Evolutionary conservation across 2,113 vertebrate species (phyloP).

Genomic region (Melanerpes formicivorus): DNA sequence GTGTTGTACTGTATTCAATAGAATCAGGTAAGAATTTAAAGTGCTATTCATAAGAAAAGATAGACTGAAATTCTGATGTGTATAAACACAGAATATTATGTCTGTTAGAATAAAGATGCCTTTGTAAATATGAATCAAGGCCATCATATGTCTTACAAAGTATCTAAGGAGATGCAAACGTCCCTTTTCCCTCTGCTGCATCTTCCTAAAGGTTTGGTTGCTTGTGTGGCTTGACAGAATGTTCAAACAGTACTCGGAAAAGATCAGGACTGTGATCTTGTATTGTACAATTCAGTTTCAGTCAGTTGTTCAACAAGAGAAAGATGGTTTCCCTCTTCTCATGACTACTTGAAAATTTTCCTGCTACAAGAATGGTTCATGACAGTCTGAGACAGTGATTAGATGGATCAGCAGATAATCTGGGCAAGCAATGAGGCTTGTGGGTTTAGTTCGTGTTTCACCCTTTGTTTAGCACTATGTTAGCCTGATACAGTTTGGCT

Average conservation of each 20-base stretch:
- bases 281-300: not conserved
- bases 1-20: constrained; percentile 81
- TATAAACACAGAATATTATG: not conserved
- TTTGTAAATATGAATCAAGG: not conserved
- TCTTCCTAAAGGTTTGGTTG: not conserved
- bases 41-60: not conserved
- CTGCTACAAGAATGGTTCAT: not conserved
- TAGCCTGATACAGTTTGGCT: not conserved
- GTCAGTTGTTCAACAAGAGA: not conserved
- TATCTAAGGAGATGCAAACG: not conserved
- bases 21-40: constrained; percentile 78
- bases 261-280: not conserved
- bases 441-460: not conserved
- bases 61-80: not conserved
- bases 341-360: constrained; percentile 4
- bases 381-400: constrained; percentile 6
- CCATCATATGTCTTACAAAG: not conserved
- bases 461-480: not conserved
- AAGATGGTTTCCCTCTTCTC: constrained; percentile 26
- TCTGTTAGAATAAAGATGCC: not conserved
- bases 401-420: constrained; percentile 43
- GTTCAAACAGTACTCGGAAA: not conserved
- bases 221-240: not conserved
- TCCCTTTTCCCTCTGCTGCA: accelerated
- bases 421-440: not conserved